phyloP scores from a whole-genome alignment of 2,113 vertebrate species.

The Synodontis membranacea region DNA sequence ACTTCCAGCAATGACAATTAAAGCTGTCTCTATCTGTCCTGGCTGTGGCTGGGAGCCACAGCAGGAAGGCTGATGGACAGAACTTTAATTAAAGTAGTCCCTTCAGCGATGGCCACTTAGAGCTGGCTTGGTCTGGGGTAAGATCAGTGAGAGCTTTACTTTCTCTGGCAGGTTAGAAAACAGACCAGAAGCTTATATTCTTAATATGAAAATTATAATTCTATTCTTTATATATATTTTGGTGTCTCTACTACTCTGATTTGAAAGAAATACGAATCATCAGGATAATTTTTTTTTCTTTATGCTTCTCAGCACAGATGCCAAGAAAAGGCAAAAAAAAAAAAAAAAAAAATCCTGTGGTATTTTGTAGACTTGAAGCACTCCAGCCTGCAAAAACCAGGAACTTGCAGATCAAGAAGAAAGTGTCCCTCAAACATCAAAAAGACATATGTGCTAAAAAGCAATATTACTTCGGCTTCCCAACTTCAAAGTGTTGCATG shows the following conservation, averaged over 20 bases:
- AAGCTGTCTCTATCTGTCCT: constrained; percentile 55
- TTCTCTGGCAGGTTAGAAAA: constrained; percentile 17
- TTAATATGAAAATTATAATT: constrained; percentile 20
- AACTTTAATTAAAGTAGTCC: constrained; percentile 63
- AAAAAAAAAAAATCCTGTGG: not conserved
- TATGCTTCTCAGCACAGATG: not conserved
- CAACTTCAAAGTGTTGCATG: not conserved
- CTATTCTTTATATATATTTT: no score
- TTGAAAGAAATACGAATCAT: not conserved
- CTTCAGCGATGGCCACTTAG: constrained; percentile 49
- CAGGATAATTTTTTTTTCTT: not conserved
- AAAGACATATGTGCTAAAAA: constrained; percentile 1
- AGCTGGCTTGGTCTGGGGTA: constrained; percentile 13
- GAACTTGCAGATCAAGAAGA: not conserved
- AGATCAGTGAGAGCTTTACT: constrained; percentile 14
- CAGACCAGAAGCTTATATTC: constrained; percentile 21
- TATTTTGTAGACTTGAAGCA: no score
- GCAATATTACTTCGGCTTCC: not conserved
- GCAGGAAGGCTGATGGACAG: constrained; percentile 55
- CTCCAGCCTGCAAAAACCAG: no score
- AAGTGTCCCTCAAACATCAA: constrained; percentile 12
- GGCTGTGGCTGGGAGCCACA: constrained; percentile 49
- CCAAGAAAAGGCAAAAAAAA: not conserved
- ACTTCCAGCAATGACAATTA: constrained; percentile 60
- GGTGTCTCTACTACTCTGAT: not conserved